Conservation (phyloP, 2,113 vertebrate species). For the Mustela lutreola region DNA sequence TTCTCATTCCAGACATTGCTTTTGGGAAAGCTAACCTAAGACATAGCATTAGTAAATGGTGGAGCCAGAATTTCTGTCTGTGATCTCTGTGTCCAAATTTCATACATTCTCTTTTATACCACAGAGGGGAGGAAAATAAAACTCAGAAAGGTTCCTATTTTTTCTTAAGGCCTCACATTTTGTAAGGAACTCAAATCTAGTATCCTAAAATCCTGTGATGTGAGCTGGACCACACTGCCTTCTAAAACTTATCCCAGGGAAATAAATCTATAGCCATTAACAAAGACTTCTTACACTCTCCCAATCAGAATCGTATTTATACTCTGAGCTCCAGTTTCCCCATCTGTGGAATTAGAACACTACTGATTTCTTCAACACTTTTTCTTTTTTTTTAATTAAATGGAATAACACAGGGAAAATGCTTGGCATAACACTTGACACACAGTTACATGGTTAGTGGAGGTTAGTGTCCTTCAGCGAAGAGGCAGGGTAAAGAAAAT, state of each 20-base stretch:
- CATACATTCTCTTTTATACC: not conserved
- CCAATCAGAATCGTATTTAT: not conserved
- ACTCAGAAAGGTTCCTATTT: not conserved
- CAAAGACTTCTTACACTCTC: not conserved
- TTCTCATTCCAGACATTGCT: not conserved
- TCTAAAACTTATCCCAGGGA: not conserved
- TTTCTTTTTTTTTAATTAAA: not conserved
- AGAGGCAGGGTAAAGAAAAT: not conserved
- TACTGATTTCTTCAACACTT: not conserved
- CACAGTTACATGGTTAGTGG: not conserved
- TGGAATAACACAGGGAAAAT: not conserved
- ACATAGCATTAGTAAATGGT: not conserved
- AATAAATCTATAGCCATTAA: not conserved
- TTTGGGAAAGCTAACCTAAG: not conserved
- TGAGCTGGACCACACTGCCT: not conserved
- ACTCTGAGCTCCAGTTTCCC: not conserved
- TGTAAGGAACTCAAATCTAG: not conserved
- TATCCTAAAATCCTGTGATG: not conserved
- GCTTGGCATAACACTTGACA: not conserved
- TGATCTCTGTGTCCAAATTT: not conserved
- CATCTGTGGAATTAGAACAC: not conserved
- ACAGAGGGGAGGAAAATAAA: not conserved
- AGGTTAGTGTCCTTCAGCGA: not conserved
- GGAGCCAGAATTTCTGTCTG: slow-evolving; percentile 4
- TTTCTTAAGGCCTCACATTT: not conserved